Evolutionary conservation across 2,797 vertebrate genomes (phyloP).

Genomic region (Merluccius polli): DNA sequence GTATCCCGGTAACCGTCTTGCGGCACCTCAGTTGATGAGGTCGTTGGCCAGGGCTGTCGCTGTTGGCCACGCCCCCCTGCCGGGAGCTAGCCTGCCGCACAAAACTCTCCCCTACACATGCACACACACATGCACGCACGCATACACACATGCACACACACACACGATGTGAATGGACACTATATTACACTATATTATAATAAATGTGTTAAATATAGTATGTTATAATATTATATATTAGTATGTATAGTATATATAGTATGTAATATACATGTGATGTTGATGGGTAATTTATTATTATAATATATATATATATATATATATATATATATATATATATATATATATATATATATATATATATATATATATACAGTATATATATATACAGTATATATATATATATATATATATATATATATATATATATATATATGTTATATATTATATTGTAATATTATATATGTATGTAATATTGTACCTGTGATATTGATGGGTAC

Average conservation of each 20-base stretch:
- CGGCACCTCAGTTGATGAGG: conserved; percentile 85
- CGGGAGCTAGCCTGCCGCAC: conserved; percentile 94
- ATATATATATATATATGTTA: too few species aligned
- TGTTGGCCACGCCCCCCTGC: conserved; percentile 79
- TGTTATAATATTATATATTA: too few species aligned
- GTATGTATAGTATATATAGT: too few species aligned
- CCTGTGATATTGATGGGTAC: conserved; percentile 84
- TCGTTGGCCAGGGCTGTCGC: conserved; percentile 82
- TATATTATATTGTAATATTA: neutral
- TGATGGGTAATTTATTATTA: too few species aligned
- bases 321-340: neutral
- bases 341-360: neutral
- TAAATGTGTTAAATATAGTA: too few species aligned
- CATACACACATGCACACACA: conserved; percentile 5
- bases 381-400: too few species aligned
- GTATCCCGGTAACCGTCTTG: conserved; percentile 84
- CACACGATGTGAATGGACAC: neutral
- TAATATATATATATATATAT: too few species aligned
- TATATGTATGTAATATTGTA: conserved; percentile 15
- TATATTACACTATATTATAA: too few species aligned
- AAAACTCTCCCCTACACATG: conserved; percentile 87
- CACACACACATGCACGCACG: conserved; percentile 7
- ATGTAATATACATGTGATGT: too few species aligned
- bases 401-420: neutral
- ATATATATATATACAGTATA: too few species aligned